Evolutionary conservation across 1,140 invertebrate species (phyloP), one percentile per base, ranked within the genome.

Genomic region (Ladona fulva): DNA sequence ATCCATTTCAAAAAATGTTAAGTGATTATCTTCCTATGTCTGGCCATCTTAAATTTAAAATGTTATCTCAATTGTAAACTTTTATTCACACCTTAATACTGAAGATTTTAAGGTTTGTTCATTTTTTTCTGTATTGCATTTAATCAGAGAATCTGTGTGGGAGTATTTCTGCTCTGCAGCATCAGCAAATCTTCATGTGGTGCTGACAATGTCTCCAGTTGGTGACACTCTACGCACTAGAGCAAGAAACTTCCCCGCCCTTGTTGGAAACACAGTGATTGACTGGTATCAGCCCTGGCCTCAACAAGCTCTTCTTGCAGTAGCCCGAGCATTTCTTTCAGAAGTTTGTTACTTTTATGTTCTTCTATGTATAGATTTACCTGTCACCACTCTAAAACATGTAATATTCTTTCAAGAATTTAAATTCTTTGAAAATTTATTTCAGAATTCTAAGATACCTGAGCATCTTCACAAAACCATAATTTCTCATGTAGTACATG

Each of bases 221-320:
- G 93, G 93, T 0, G 93, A 96, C 80, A 87, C 91, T 10, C 86
- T 97, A 52, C 89, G 94, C 29, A 92, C 90, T 1, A 75, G 94
- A 24, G 94, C 96, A 80, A 87, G 95, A 75, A 95, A 92, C 86
- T 97, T 97, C 84, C 96, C 96, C 0, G 95, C 95, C 0, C 86
- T 98, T 0, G 92, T 97, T 24, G 97, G 95, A 82, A 96, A 94
- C 82, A 96, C 94, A 3, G 95, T 93, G 14, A 95, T 98, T 76
- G 94, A 98, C 85, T 98, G 95, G 95, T 92, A 97, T 79, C 92
- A 94, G 82, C 90, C 94, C 0, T 98, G 96, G 96, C 95, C 96
- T 0, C 89, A 91, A 78, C 94, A 97, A 85, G 95, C 96, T 1
- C 83, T 97, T 22, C 86, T 91, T 74, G 93, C 94, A 0, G 95